Base-by-base conservation (phyloP, 2,113 vertebrate species). In the Otus sunia region DNA sequence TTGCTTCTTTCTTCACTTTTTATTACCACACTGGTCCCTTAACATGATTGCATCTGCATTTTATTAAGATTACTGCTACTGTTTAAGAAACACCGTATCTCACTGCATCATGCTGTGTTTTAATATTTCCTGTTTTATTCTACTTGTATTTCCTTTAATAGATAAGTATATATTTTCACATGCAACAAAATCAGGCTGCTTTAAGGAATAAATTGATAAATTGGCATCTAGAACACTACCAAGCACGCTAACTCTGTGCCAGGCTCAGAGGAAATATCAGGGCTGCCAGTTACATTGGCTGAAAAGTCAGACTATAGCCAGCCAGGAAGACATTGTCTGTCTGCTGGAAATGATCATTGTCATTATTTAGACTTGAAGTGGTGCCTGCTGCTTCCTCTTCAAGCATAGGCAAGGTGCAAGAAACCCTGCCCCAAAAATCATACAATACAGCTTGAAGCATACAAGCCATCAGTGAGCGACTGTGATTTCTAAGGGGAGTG, bases 171-270 rank as follows among this genome's bases (percentile, higher is more conserved):
- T 94, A 93, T 96, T 96, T 96, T 95, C 39, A 2, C 45, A 87
- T 77, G 84, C 62, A 93, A 90, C 83, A 76, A 82, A 96, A 94
- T 92, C 80, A 95, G 64, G 71, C 53, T 64, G 56, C 81, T 96
- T 96, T 85, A 95, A 92, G 88, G 76, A 95, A 89, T 94, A 94
- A 94, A 96, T 96, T 94, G 91, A 87, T 96, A 96, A 96, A 96
- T 95, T 95, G 69, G 73, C 92, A 92, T 87, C 73, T 86, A 92
- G 91, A 92, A 81, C 16, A 39, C 49, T 72, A 83, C 68, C 69
- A 95, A 96, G 52, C 88, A 84, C 82, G 85, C 81, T 76, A 92
- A 75, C 39, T 68, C 43, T 10, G 47, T 96, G 94, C 92, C 93
- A 97, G 74, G 58, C 81, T 95, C 81, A 79, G 84, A 91, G 81